Evolutionary conservation across 1,140 invertebrate genomes (phyloP), one percentile per base, ranked within the genome.

Genomic region (Drosophila pseudoananassae): DNA sequence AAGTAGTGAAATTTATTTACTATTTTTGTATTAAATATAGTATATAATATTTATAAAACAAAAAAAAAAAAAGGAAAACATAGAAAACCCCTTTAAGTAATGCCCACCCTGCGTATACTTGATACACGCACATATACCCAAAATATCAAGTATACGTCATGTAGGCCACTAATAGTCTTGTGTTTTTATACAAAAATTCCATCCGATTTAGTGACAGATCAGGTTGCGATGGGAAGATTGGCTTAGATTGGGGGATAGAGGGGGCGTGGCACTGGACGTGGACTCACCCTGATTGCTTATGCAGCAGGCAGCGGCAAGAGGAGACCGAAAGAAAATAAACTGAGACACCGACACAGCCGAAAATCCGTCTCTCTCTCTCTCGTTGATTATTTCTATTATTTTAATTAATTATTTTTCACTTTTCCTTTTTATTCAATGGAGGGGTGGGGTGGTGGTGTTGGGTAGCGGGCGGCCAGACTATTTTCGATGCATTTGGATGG

Each of bases 211-310:
- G 25, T 4, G 25, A 27, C 25, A 27, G 25, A 27, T 27, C 25
- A 7, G 4, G 5, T 27, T 27, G 5, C 6, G 5, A 27, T 6
- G 4, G 4, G 4, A 7, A 7, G 33, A 36, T 36, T 3, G 33
- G 33, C 8, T 36, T 3, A n/a, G 12, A 36, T 36, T 36, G 9
- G 9, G 12, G 9, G 8, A 10, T 4, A n/a, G 10, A 1, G 9
- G 12, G 3, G 9, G 9, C 9, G 20, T 20, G 20, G 8, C n/a
- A n/a, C n/a, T n/a, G n/a, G n/a, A n/a, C n/a, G n/a, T n/a, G 6
- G 66, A 88, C 83, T 88, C 76, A 88, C 83, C 83, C 83, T 83
- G 76, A 77, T 83, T 88, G 83, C 83, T 87, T 78, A 73, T 77
- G 83, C 83, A 88, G 83, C 83, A 88, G 83, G 83, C 83, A 88